phyloP scores from a whole-genome alignment of 2,888 invertebrate genomes.

The Slavum lentiscoides region DNA sequence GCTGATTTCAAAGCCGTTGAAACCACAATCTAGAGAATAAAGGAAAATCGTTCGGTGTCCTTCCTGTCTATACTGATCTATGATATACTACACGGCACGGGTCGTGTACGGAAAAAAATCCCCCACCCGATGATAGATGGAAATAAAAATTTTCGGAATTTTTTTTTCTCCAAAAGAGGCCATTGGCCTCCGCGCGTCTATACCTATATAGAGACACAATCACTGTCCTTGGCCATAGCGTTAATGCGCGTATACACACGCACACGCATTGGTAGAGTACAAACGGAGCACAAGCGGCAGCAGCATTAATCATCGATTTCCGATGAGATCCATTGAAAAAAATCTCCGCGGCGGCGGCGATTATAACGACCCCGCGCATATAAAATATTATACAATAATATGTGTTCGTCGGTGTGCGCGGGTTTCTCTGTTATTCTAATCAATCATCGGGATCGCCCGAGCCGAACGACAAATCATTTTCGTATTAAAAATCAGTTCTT shows the following conservation, averaged over 20 bases:
- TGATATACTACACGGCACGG: too few relatives aligned
- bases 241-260: background rate
- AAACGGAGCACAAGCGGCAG: background rate
- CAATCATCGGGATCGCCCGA: slow-evolving; percentile 51
- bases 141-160: too few relatives aligned
- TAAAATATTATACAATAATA: background rate
- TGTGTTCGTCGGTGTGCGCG: background rate
- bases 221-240: slow-evolving; percentile 14
- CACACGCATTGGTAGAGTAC: background rate
- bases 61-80: too few relatives aligned
- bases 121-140: too few relatives aligned
- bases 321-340: slow-evolving; percentile 35
- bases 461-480: slow-evolving; percentile 53
- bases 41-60: too few relatives aligned
- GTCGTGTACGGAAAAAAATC: too few relatives aligned
- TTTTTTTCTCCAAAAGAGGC: background rate
- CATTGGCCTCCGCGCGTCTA: background rate
- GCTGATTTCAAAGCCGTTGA: too few relatives aligned
- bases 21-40: too few relatives aligned
- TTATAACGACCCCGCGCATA: slow-evolving; percentile 3
- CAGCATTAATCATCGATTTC: slow-evolving; percentile 51
- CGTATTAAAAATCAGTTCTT: slow-evolving; percentile 43
- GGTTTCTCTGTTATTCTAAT: slow-evolving; percentile 7
- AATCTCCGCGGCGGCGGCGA: slow-evolving; percentile 5
- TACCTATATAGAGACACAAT: background rate